Conservation (phyloP, 2,113 vertebrate genomes). For the Pelecanoides urinatrix region DNA sequence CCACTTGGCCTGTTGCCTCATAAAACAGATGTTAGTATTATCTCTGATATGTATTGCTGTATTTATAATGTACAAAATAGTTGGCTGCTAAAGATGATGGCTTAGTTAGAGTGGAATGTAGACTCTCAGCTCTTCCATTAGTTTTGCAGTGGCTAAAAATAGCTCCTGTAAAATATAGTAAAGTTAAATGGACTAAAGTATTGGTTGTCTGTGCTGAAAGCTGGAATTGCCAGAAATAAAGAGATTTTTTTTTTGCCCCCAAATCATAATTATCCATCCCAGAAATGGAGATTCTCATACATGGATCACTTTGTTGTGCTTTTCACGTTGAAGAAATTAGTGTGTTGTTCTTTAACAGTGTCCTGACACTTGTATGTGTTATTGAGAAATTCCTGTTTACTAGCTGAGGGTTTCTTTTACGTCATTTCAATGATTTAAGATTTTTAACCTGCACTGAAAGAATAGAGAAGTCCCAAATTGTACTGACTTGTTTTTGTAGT, state of each 20-base stretch:
- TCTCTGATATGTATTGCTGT: conserved; percentile 46
- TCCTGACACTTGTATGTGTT: neutral
- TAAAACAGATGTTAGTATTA: conserved; percentile 59
- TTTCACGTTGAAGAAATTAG: neutral
- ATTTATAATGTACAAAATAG: conserved; percentile 46
- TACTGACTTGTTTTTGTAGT: neutral
- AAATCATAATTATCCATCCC: neutral
- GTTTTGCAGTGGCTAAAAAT: conserved; percentile 58
- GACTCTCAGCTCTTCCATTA: conserved; percentile 35
- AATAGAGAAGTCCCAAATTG: neutral
- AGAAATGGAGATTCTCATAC: neutral
- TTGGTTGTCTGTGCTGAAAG: neutral
- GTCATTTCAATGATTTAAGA: neutral
- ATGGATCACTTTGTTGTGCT: neutral
- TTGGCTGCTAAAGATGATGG: conserved; percentile 36
- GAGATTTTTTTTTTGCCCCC: neutral
- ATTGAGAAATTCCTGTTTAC: neutral
- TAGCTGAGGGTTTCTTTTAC: neutral
- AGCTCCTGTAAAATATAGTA: conserved; percentile 18
- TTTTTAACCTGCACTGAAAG: neutral
- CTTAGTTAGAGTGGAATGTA: conserved; percentile 63
- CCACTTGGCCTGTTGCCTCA: conserved; percentile 43
- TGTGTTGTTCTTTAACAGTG: neutral
- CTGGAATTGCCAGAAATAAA: neutral
- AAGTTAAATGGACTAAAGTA: neutral